Base-by-base conservation (phyloP, 2,113 vertebrate genomes). In the Capricornis sumatraensis region DNA sequence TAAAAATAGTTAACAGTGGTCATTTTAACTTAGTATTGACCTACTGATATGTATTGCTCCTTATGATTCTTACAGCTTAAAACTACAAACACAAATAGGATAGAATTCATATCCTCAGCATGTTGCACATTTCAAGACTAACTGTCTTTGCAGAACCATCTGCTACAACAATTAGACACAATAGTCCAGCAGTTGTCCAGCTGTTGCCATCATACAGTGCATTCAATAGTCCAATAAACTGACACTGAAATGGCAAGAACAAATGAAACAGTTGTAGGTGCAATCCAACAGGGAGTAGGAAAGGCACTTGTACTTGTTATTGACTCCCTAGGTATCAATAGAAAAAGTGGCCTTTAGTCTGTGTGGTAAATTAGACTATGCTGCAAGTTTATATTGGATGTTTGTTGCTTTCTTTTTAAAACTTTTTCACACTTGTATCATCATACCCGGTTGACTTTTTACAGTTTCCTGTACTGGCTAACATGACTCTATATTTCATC, bases 111-210 rank as follows among this genome's bases (percentile, higher is more conserved):
- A 91, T 76, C 17, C 58, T 96, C 45, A 88, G 55, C 33, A 81
- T 94, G 87, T 86, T 92, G 58, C 33, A 81, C 45, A 94, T 93
- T 89, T 91, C 36, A 93, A 91, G 45, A 91, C 45, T 97, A 96
- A 96, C 89, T 97, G 50, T 67, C 67, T 86, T 74, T 40, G 40
- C 78, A 93, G 16, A 95, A 52, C 87, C 78, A 95, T 94, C 95
- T 97, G 95, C 28, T 95, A 74, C 17, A n/a, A 45, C 91, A 97
- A 97, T 97, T 95, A 96, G 50, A 91, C 13, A 86, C 33, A 89
- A 85, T 74, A 94, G 45, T 94, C 60, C 67, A 95, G 67, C 53
- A 95, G 45, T 95, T 89, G 78, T 86, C 87, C 97, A 97, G 91
- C 84, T 97, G 84, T 94, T 96, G 28, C 27, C 71, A 96, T 94